phyloP scores from a whole-genome alignment of 2,113 vertebrate species.

The Strix aluco region DNA sequence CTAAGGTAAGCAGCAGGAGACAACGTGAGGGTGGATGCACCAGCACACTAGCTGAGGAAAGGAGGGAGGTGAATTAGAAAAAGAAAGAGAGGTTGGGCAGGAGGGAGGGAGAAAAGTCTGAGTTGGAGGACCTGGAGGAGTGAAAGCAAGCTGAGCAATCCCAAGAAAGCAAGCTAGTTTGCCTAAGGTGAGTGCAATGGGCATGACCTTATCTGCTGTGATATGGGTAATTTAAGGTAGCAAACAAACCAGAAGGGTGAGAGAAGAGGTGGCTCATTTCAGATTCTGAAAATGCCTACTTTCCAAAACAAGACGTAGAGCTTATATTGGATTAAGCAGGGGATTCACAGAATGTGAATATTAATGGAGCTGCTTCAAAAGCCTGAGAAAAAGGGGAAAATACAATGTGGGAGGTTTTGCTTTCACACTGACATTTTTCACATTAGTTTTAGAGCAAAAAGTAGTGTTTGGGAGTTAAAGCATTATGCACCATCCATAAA shows the following conservation, averaged over 20 bases:
- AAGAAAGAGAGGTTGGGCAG: not conserved
- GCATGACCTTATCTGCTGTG: not conserved
- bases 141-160: accelerated
- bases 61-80: not conserved
- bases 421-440: not conserved
- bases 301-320: not conserved
- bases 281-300: not conserved
- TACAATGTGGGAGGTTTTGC: not conserved
- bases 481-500: not conserved
- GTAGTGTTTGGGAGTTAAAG: not conserved
- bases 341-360: not conserved
- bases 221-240: not conserved
- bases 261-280: not conserved
- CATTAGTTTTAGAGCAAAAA: not conserved
- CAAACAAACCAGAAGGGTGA: not conserved
- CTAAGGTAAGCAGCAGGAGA: not conserved
- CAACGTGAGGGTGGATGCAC: not conserved
- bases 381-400: not conserved
- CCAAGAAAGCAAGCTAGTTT: not conserved
- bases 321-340: not conserved
- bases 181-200: not conserved
- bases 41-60: not conserved
- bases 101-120: not conserved
- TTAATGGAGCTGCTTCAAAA: not conserved
- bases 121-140: not conserved